A percentile compares a stretch with the other conserved stretches of the same genome.
Evolutionary conservation across 2,797 vertebrate genomes (phyloP).

Genomic region (Arnoldichthys spilopterus): DNA sequence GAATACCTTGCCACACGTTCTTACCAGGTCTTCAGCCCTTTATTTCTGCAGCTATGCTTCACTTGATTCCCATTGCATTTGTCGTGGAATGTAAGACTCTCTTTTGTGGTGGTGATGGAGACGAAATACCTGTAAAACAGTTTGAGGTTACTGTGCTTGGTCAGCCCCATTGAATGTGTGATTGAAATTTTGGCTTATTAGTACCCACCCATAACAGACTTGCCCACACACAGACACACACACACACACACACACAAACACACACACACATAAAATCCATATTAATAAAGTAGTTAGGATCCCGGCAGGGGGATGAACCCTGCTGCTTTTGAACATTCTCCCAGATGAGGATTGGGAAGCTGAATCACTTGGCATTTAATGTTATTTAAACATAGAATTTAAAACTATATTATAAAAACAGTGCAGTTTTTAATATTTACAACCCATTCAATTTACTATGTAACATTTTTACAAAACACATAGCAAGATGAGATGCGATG

Average conservation of each 20-base stretch:
- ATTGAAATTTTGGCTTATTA: conserved; percentile 8
- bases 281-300: too few relatives aligned
- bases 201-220: not conserved
- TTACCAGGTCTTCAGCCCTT: not conserved
- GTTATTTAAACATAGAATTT: conserved; percentile 20
- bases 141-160: not conserved
- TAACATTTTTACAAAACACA: conserved; percentile 6
- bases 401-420: not conserved
- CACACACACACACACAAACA: not conserved
- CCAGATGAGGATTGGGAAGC: not conserved
- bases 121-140: not conserved
- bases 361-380: conserved; percentile 18
- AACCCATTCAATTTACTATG: conserved; percentile 3
- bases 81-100: not conserved
- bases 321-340: conserved; percentile 32
- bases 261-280: conserved; percentile 12
- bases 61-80: not conserved
- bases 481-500: not conserved
- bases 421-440: conserved; percentile 2
- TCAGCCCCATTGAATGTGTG: not conserved
- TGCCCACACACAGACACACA: not conserved
- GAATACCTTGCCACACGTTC: not conserved
- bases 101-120: not conserved
- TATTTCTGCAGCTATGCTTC: conserved; percentile 16
- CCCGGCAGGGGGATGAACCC: not conserved